phyloP scores from a whole-genome alignment of 2,888 invertebrate genomes.

The Caenorhabditis uteleia region DNA sequence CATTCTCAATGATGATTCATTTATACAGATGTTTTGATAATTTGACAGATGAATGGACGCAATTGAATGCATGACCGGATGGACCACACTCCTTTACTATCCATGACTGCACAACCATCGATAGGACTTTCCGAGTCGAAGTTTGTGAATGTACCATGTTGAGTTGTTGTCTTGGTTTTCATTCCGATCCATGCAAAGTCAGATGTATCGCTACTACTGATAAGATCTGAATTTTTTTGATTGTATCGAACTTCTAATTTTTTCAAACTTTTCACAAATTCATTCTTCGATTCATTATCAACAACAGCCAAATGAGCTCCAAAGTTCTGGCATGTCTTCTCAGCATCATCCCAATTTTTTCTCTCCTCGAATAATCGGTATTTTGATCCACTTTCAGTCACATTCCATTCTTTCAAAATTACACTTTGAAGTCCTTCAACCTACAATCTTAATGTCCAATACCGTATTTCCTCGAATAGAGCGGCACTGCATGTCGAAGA shows the following conservation, averaged over 20 bases:
- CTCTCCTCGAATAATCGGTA: slow-evolving; percentile 50
- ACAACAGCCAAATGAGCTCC: slow-evolving; percentile 50
- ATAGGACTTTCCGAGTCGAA: slow-evolving; percentile 46
- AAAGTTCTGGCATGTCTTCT: slow-evolving; percentile 52
- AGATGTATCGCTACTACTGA: slow-evolving; percentile 30
- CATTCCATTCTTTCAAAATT: slow-evolving; percentile 49
- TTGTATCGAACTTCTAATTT: not conserved
- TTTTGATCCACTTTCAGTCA: slow-evolving; percentile 46
- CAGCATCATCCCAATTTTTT: slow-evolving; percentile 56
- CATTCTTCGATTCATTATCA: slow-evolving; percentile 51
- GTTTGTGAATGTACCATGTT: slow-evolving; percentile 39
- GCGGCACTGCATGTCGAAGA: too few relatives aligned
- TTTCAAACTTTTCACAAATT: slow-evolving; percentile 42
- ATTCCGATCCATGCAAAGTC: slow-evolving; percentile 58
- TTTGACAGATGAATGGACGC: slow-evolving; percentile 51
- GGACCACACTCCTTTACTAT: slow-evolving; percentile 44
- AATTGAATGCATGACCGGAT: slow-evolving; percentile 48
- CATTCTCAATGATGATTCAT: too few relatives aligned
- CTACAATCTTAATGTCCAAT: too few relatives aligned
- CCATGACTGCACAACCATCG: slow-evolving; percentile 50
- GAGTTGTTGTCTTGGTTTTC: slow-evolving; percentile 51
- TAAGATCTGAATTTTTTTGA: slow-evolving; percentile 16
- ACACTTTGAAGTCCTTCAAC: slow-evolving; percentile 28
- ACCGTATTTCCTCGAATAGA: too few relatives aligned
- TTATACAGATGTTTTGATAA: slow-evolving; percentile 21